Evolutionary conservation across 2,888 invertebrate genomes (phyloP), one percentile per base, ranked within the genome.

Genomic region (Hyles lineata): DNA sequence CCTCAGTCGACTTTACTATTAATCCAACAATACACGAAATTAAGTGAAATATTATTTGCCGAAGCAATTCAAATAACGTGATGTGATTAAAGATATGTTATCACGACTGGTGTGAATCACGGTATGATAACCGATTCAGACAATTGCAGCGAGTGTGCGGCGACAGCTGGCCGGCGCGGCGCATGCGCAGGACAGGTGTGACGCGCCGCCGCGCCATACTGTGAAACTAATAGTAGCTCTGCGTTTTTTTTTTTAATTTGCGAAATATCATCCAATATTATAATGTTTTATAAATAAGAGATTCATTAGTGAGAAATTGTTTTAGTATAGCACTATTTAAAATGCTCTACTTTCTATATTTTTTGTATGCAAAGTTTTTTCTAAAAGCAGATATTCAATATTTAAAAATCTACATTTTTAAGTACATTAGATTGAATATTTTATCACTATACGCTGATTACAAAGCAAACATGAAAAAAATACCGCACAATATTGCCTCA

Each of bases 181-280:
- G 81, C 82, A 82, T 83, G 82, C 85, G 77, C 76, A 58, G 71
- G 82, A 83, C 85, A 85, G 85, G 85, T 85, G 85, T 52, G 43
- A 17, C 67, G 25, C 17, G 63, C 43, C 63, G n/a, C 63, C 63
- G 63, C 29, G 29, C 29, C 50, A 23, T 50, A 23, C 23, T 6
- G 23, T 11, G 6, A 9, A n/a, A 61, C 25, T 29, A 29, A 32
- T 62, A 25, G 9, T 23, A 60, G 25, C 17, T 32, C 17, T 19
- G 19, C 17, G 32, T 19, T 61, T 61, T 61, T 19, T 61, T 25
- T 15, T 25, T 23, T 15, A 23, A 0, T 1, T 11, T 11, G 8
- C 1, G 43, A 43, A 3, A 43, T 15, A 1, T 15, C 43, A 43
- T 11, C 0, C 43, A 43, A 43, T 43, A 43, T 43, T 43, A 43